These are phyloP conservation scores for Caenorhabditis elegans DNA, from an alignment of 1,140 invertebrate genomes.

Conservation along the genomic window DNA sequence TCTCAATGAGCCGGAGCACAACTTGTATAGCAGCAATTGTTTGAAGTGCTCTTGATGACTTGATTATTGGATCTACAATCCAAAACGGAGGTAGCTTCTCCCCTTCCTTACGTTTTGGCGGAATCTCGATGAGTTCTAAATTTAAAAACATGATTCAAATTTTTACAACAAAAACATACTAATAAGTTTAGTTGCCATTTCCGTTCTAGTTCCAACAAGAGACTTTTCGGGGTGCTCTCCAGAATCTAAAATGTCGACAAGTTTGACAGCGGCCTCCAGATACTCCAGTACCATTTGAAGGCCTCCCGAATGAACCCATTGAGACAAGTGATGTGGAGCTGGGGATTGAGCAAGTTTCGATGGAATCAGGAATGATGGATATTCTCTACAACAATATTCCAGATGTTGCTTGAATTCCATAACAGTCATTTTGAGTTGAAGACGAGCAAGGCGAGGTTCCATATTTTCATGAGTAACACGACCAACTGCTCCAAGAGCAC, in stretches of 20 bases:
- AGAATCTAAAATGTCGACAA: neutral
- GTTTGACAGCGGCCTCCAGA: slow-evolving; percentile 6
- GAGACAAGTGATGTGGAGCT: neutral
- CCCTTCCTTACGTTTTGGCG: neutral
- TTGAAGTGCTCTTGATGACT: slow-evolving; percentile 12
- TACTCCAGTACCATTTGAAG: neutral
- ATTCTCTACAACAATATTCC: neutral
- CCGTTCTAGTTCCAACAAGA: neutral
- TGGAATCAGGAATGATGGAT: neutral
- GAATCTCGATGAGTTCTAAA: neutral
- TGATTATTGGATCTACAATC: neutral
- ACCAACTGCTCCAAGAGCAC: neutral
- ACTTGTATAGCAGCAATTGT: neutral
- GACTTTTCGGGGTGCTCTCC: neutral
- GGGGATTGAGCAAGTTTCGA: slow-evolving; percentile 6
- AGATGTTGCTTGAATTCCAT: neutral
- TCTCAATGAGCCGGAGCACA: neutral
- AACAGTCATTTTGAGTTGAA: slow-evolving; percentile 13
- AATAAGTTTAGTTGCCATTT: neutral
- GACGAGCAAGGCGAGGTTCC: neutral
- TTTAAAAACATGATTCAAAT: too few species aligned
- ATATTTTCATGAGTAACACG: neutral
- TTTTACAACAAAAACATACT: neutral
- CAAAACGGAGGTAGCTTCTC: neutral
- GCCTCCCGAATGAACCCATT: slow-evolving; percentile 3